A percentile compares a stretch with the other conserved stretches of the same genome.
These are phyloP conservation scores for Chionis minor DNA, from an alignment of 2,113 vertebrate species.

Conservation along the genomic window DNA sequence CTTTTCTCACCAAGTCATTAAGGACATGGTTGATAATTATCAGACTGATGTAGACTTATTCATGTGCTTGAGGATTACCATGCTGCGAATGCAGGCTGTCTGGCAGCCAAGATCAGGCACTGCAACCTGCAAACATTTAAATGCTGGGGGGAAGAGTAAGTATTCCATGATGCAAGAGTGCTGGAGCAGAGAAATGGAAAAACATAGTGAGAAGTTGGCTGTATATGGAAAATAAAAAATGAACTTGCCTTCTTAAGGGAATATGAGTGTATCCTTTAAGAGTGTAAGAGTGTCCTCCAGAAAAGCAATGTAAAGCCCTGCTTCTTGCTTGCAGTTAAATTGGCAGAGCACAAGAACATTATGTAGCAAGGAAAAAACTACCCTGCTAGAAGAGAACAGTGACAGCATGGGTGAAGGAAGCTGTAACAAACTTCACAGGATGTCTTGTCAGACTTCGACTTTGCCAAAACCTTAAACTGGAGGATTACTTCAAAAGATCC, in stretches of 20 bases:
- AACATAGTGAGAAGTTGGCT: background rate
- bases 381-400: background rate
- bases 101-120: background rate
- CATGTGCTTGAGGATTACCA: background rate
- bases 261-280: background rate
- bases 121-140: background rate
- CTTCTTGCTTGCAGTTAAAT: background rate
- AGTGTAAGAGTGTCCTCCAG: too few species aligned
- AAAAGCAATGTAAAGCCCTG: accelerated
- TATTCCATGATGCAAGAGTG: background rate
- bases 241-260: background rate
- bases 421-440: background rate
- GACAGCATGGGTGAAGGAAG: background rate
- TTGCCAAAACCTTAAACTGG: background rate
- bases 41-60: background rate
- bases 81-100: background rate
- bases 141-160: background rate
- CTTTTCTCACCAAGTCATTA: background rate
- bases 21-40: background rate
- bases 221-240: background rate
- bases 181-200: background rate
- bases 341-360: background rate
- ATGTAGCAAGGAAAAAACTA: background rate
- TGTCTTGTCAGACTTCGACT: background rate
- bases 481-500: background rate